Evolutionary conservation across 2,888 invertebrate species (phyloP).

Genomic region (Sinopyrophorus schimmeli): DNA sequence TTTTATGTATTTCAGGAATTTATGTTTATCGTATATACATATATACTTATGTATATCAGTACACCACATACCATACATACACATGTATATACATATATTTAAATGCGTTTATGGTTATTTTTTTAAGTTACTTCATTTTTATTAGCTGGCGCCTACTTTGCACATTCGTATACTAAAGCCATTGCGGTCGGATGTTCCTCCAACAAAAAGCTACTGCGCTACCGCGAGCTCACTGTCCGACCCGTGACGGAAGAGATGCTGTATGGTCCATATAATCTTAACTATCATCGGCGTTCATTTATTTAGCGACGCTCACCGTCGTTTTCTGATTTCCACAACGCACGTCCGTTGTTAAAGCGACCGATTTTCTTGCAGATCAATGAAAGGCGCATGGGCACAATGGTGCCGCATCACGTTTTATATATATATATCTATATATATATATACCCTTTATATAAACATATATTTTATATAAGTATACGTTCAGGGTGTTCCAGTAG

Average conservation of each 20-base stretch:
- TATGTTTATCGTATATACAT: slow-evolving; percentile 47
- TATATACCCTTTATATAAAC: background rate
- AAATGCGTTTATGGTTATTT: slow-evolving; percentile 48
- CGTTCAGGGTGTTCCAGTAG: no score
- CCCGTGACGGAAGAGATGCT: slow-evolving; percentile 46
- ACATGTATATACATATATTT: slow-evolving; percentile 53
- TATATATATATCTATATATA: slow-evolving; percentile 13
- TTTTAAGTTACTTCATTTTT: slow-evolving; percentile 53
- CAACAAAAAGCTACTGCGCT: slow-evolving; percentile 52
- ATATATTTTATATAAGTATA: background rate
- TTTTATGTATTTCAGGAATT: slow-evolving; percentile 42
- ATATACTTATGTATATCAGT: slow-evolving; percentile 49
- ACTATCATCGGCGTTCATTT: slow-evolving; percentile 30
- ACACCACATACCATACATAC: slow-evolving; percentile 46
- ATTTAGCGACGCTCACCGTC: slow-evolving; percentile 11
- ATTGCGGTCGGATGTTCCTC: slow-evolving; percentile 49
- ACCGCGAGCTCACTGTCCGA: slow-evolving; percentile 51
- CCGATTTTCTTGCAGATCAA: slow-evolving; percentile 50
- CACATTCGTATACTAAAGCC: slow-evolving; percentile 55
- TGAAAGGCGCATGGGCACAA: slow-evolving; percentile 52
- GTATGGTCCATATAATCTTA: slow-evolving; percentile 43
- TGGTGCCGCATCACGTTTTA: slow-evolving; percentile 49
- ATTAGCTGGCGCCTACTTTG: slow-evolving; percentile 53
- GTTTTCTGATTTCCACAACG: slow-evolving; percentile 32
- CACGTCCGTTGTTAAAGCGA: slow-evolving; percentile 45